Evolutionary conservation across 2,797 vertebrate genomes (phyloP).

Genomic region (Sebastes oblongus): DNA sequence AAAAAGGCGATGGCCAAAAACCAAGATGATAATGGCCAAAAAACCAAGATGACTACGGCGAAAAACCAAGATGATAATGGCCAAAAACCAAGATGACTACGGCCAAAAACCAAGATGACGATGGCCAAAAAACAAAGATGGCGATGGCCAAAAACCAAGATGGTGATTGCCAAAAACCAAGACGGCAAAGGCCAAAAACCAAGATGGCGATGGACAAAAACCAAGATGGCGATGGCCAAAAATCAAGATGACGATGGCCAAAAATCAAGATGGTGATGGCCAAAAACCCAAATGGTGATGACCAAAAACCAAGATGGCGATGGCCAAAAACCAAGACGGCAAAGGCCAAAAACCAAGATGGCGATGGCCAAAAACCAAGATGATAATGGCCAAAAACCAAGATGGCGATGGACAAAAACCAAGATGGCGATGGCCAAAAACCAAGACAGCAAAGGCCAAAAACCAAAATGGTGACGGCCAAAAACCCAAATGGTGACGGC

Average conservation of each 20-base stretch:
- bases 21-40: rapidly evolving
- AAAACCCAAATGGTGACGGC: rapidly evolving
- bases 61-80: too few species aligned
- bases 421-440: rapidly evolving
- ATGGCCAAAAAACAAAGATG: too few species aligned
- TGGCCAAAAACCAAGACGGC: rapidly evolving
- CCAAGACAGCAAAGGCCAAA: rapidly evolving
- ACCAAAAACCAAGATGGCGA: rapidly evolving
- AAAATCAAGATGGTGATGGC: rapidly evolving
- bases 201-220: rapidly evolving
- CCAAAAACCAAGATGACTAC: rapidly evolving
- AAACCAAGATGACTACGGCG: rapidly evolving
- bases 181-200: rapidly evolving
- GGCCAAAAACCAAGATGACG: rapidly evolving
- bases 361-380: rapidly evolving
- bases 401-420: rapidly evolving
- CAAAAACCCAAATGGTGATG: rapidly evolving
- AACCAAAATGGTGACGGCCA: rapidly evolving
- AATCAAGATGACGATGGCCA: rapidly evolving
- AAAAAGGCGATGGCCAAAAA: rapidly evolving
- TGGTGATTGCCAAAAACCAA: rapidly evolving
- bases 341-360: too few species aligned
- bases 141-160: too few species aligned
- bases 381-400: rapidly evolving
- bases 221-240: rapidly evolving